These are phyloP conservation scores for Archips crataeganus DNA, from an alignment of 2,888 invertebrate genomes.

Conservation along the genomic window DNA sequence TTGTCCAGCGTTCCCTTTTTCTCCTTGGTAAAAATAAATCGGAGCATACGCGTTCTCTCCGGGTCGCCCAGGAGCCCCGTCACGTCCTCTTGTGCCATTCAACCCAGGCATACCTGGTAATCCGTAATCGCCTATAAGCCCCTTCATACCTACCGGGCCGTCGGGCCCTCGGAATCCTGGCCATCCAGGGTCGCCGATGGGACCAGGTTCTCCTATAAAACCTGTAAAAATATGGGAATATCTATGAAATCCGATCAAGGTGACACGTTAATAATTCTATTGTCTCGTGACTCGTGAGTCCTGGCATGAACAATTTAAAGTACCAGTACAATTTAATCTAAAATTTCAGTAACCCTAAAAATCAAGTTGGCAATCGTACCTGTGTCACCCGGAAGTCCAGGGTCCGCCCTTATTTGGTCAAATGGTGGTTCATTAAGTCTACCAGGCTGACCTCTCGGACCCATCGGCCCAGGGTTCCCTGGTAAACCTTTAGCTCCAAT, in stretches of 20 bases:
- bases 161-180: slow-evolving; percentile 59
- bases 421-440: slow-evolving; percentile 52
- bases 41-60: slow-evolving; percentile 76
- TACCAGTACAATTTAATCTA: too few relatives aligned
- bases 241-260: too few relatives aligned
- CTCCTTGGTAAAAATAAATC: slow-evolving; percentile 70
- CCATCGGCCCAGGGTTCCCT: slow-evolving; percentile 83
- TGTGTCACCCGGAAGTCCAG: slow-evolving; percentile 86
- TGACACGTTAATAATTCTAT: too few relatives aligned
- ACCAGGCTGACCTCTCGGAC: slow-evolving; percentile 71
- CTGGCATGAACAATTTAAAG: too few relatives aligned
- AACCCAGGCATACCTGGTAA: slow-evolving; percentile 77
- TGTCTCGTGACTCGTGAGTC: too few relatives aligned
- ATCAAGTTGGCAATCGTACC: slow-evolving; percentile 62
- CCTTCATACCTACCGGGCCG: slow-evolving; percentile 64
- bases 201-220: slow-evolving; percentile 75
- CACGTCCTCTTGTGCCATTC: slow-evolving; percentile 65
- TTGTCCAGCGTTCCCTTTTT: slow-evolving; percentile 78
- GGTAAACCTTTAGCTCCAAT: slow-evolving; percentile 72
- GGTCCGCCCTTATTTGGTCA: slow-evolving; percentile 62
- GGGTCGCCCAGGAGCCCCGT: slow-evolving; percentile 66
- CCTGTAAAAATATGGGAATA: slow-evolving; percentile 56
- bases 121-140: slow-evolving; percentile 37
- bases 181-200: slow-evolving; percentile 71
- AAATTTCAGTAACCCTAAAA: too few relatives aligned